Base-by-base conservation (phyloP, 2,888 invertebrate species). In the Yponomeuta sedellus region DNA sequence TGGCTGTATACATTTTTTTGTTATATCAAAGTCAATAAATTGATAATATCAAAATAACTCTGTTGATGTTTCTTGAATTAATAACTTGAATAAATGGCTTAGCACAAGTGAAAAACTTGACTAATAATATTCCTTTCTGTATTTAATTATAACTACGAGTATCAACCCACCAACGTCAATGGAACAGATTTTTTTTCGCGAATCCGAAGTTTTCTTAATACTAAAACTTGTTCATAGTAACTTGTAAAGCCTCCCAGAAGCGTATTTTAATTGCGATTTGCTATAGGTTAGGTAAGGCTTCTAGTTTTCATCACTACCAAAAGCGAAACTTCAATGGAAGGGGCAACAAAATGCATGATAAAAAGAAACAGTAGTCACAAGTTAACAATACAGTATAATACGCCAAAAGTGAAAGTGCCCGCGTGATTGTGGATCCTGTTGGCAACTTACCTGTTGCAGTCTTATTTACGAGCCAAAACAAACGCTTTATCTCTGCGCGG, bases 391-490 rank as follows among this genome's bases (percentile, higher is more conserved):
- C 12, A 44, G 63, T 11, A 63, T 63, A 63, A 63, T 63, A 63
- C n/a, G 44, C 40, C 20, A 59, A 44, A 63, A 63, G 63, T 80
- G 89, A 90, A 85, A 89, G 89, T 83, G 79, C 79, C 81, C 81
- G 80, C 87, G 85, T 88, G 86, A 86, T 83, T 83, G 82, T 80
- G 78, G 82, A 85, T 85, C 86, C 86, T 85, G 86, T 83, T 86
- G 81, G 82, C 86, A 83, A 77, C 74, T 79, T 91, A 91, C 91
- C 91, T 90, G 91, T 91, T 91, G 91, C 90, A 85, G 86, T 80
- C 85, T 88, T 89, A 91, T 91, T 91, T 91, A 90, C 86, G 91
- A 88, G 83, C 90, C 88, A 88, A 88, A 91, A 91, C 91, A 91
- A 88, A 80, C 89, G 88, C 86, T 89, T 89, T 89, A 90, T 90